Evolutionary conservation across 2,797 vertebrate genomes (phyloP).

Genomic region (Chloroceryle inda): DNA sequence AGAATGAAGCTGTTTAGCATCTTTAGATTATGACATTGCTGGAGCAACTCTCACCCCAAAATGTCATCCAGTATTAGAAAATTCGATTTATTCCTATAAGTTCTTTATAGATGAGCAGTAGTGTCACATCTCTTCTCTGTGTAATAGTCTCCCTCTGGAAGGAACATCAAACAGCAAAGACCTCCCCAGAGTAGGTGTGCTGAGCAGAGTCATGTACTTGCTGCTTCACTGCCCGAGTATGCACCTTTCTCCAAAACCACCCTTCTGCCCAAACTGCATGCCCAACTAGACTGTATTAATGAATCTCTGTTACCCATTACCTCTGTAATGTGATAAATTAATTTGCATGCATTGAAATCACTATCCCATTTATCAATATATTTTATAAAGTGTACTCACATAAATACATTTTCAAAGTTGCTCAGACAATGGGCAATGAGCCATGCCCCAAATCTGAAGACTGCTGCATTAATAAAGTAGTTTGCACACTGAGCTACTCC

Average conservation of each 20-base stretch:
- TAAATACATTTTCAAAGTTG: conserved; percentile 81
- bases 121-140: neutral
- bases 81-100: neutral
- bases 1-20: neutral
- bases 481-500: conserved; percentile 63
- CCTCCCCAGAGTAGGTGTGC: neutral
- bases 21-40: neutral
- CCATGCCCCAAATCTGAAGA: conserved; percentile 83
- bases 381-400: conserved; percentile 74
- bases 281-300: neutral
- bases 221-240: neutral
- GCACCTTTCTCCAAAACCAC: neutral
- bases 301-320: neutral
- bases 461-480: conserved; percentile 72
- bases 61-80: neutral
- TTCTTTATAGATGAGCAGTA: neutral
- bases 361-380: fast-evolving
- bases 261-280: neutral
- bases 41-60: neutral
- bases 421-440: conserved; percentile 78
- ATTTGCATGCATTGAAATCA: neutral
- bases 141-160: neutral
- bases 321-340: neutral
- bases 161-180: neutral
- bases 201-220: neutral